phyloP scores from a whole-genome alignment of 2,797 vertebrate genomes.

The Gambelia wislizenii region DNA sequence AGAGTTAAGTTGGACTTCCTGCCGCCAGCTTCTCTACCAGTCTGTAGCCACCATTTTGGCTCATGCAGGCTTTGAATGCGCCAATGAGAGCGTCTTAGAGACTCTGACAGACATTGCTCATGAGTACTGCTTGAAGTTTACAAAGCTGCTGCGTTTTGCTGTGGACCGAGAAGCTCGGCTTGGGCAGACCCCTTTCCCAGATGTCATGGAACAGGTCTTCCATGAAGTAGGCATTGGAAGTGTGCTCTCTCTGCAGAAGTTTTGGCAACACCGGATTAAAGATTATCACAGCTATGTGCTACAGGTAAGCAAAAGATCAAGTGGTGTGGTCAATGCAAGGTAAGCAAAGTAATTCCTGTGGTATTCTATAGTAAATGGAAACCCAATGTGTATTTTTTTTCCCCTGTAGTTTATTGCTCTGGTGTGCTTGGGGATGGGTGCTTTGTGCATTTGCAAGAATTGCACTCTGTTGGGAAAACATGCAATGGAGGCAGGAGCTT shows the following conservation, averaged over 20 bases:
- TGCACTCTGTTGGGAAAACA: neutral
- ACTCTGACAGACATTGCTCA: slow-evolving; percentile 94
- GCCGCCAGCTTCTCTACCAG: slow-evolving; percentile 96
- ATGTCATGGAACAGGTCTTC: slow-evolving; percentile 97
- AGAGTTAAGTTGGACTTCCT: slow-evolving; percentile 94
- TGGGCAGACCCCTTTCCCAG: slow-evolving; percentile 92
- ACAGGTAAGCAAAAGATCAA: slow-evolving; percentile 83
- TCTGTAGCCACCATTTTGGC: slow-evolving; percentile 95
- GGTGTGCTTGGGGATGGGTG: neutral
- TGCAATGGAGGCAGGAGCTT: neutral
- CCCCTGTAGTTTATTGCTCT: neutral
- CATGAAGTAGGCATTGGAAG: slow-evolving; percentile 97
- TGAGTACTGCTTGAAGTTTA: slow-evolving; percentile 93
- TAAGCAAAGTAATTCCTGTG: neutral
- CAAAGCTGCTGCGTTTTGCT: slow-evolving; percentile 90
- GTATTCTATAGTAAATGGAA: neutral
- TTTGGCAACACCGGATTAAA: slow-evolving; percentile 98
- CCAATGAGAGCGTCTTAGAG: slow-evolving; percentile 95
- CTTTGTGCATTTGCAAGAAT: neutral
- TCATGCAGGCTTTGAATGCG: slow-evolving; percentile 93
- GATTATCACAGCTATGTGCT: slow-evolving; percentile 98
- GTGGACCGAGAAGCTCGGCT: slow-evolving; percentile 93
- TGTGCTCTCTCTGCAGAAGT: slow-evolving; percentile 93
- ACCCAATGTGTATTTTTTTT: neutral
- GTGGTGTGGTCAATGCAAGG: neutral